Evolutionary conservation across 2,113 vertebrate species (phyloP).

Genomic region (Grammomys surdaster): DNA sequence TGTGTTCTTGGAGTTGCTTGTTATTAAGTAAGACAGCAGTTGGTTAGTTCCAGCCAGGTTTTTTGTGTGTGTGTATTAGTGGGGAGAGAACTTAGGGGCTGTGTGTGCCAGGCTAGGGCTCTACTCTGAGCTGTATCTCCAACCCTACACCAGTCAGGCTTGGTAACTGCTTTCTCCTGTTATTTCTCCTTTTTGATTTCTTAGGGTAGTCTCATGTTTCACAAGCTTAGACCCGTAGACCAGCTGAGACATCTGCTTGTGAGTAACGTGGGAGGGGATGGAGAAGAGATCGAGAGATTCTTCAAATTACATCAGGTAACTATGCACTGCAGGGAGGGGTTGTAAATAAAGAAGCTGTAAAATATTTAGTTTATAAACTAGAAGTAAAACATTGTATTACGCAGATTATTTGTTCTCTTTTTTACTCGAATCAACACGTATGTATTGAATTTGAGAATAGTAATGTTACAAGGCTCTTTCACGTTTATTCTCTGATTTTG

Average conservation of each 20-base stretch:
- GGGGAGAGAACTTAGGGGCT: not conserved
- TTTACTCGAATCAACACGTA: not conserved
- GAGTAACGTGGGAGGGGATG: conserved; percentile 95
- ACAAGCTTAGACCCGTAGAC: conserved; percentile 97
- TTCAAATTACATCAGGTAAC: conserved; percentile 97
- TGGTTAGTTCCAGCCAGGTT: not conserved
- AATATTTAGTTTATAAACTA: conserved; percentile 20
- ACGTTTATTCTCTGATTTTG: conserved; percentile 22
- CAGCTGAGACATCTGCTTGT: conserved; percentile 97
- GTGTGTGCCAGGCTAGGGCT: not conserved
- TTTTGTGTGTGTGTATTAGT: not conserved
- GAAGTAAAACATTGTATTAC: conserved; percentile 15
- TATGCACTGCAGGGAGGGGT: not conserved
- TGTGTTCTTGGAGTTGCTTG: not conserved
- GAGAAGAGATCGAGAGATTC: conserved; percentile 97
- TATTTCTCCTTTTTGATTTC: not conserved
- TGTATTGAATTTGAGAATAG: not conserved
- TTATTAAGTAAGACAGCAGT: not conserved
- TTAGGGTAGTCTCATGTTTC: conserved; percentile 97
- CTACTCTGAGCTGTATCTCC: not conserved
- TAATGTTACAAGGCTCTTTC: not conserved
- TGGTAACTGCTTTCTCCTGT: not conserved
- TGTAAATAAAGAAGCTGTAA: conserved; percentile 13
- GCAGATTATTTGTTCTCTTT: not conserved
- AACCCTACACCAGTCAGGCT: not conserved